Conservation (phyloP, 2,888 invertebrate species). For the Drosophila borborema region DNA sequence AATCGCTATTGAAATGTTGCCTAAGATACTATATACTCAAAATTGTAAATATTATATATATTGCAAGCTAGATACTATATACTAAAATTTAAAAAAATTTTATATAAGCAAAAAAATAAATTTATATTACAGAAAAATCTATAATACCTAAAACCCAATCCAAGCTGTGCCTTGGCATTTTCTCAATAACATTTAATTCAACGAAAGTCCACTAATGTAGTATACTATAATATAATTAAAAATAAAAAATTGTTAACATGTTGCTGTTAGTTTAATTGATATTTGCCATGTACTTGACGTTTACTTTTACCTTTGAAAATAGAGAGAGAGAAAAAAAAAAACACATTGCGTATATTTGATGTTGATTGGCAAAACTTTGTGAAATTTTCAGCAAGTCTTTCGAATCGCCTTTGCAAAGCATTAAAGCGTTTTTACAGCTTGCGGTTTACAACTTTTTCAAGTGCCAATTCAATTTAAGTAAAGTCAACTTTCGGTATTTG, state of each 20-base stretch:
- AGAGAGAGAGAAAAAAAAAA: background rate
- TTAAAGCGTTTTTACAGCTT: conserved; percentile 31
- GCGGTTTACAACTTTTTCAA: conserved; percentile 28
- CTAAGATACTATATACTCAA: too few relatives aligned
- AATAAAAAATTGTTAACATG: background rate
- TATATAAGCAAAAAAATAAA: too few relatives aligned
- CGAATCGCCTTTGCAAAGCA: conserved; percentile 5
- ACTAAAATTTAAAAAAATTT: too few relatives aligned
- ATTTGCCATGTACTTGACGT: background rate
- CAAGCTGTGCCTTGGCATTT: too few relatives aligned
- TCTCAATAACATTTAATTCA: too few relatives aligned
- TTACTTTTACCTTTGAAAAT: background rate
- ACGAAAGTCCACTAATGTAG: background rate
- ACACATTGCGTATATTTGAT: conserved; percentile 52
- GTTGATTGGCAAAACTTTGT: conserved; percentile 17
- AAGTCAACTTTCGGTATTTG: conserved; percentile 22
- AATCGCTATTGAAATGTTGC: background rate
- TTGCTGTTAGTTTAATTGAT: background rate
- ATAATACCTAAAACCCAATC: too few relatives aligned
- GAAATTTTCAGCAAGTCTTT: conserved; percentile 23
- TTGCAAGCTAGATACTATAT: too few relatives aligned
- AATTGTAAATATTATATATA: too few relatives aligned
- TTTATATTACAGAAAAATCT: too few relatives aligned
- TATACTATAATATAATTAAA: background rate
- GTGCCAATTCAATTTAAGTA: conserved; percentile 46